A percentile compares a stretch with the other conserved stretches of the same genome.
Evolutionary conservation across 2,888 invertebrate genomes (phyloP).

Genomic region (Bembecia ichneumoniformis): DNA sequence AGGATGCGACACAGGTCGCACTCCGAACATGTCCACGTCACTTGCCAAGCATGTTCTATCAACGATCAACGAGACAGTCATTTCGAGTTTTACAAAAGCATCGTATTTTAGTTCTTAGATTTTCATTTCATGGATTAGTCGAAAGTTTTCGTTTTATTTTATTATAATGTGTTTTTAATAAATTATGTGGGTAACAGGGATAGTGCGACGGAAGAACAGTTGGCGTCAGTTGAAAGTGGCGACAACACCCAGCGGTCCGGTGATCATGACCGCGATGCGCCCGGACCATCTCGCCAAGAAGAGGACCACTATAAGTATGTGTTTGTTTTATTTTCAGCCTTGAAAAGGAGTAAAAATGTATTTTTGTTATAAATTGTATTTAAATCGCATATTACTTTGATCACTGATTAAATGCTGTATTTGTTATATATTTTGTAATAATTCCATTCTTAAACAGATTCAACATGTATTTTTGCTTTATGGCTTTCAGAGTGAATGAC

Average conservation of each 20-base stretch:
- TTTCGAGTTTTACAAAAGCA: too few relatives aligned
- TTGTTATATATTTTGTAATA: background rate
- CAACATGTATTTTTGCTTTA: background rate
- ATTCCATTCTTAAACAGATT: background rate
- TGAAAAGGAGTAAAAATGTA: too few relatives aligned
- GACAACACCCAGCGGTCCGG: slow-evolving; percentile 1
- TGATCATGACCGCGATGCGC: slow-evolving; percentile 21
- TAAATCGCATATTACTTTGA: too few relatives aligned
- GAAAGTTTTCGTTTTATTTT: too few relatives aligned
- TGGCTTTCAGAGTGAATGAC: slow-evolving; percentile 45
- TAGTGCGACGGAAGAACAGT: background rate
- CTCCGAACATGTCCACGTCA: too few relatives aligned
- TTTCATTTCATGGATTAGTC: too few relatives aligned
- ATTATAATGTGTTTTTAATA: too few relatives aligned
- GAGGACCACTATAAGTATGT: slow-evolving; percentile 54
- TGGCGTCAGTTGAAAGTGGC: background rate
- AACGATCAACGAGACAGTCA: too few relatives aligned
- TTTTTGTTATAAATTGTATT: too few relatives aligned
- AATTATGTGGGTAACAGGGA: background rate
- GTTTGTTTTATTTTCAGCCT: slow-evolving; percentile 16
- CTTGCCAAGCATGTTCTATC: too few relatives aligned
- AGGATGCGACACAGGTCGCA: too few relatives aligned
- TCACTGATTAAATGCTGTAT: background rate
- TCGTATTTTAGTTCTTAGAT: too few relatives aligned
- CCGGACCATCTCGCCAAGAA: slow-evolving; percentile 40